Conservation (phyloP, 2,113 vertebrate genomes). For the Mugil cephalus region DNA sequence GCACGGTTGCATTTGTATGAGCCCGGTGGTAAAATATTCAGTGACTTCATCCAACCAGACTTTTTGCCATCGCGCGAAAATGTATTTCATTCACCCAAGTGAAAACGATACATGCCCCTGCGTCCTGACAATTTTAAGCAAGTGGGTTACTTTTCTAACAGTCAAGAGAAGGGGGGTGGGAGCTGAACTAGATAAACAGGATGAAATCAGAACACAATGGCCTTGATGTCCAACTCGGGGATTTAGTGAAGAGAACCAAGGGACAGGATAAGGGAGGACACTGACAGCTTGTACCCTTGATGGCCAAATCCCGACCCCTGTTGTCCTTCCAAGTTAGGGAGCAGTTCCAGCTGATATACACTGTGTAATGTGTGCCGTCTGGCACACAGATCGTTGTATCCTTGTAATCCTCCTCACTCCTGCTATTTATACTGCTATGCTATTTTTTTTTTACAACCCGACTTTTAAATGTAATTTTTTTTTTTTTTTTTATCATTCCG, state of each 20-base stretch:
- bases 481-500: constrained; percentile 5
- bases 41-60: constrained; percentile 9
- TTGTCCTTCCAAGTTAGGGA: constrained; percentile 82
- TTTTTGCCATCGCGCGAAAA: background rate
- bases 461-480: constrained; percentile 18
- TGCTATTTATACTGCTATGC: constrained; percentile 21
- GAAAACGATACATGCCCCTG: background rate
- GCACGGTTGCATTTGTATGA: constrained; percentile 29
- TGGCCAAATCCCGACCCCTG: constrained; percentile 82
- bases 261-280: constrained; percentile 71
- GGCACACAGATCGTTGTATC: constrained; percentile 36
- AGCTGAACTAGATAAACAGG: constrained; percentile 72
- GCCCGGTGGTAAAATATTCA: constrained; percentile 29
- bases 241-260: constrained; percentile 71
- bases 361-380: constrained; percentile 59
- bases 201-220: constrained; percentile 76
- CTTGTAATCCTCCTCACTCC: constrained; percentile 29
- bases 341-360: constrained; percentile 75
- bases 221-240: constrained; percentile 77
- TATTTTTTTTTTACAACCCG: constrained; percentile 17
- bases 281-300: constrained; percentile 83
- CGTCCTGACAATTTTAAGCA: constrained; percentile 14
- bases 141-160: constrained; percentile 31
- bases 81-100: background rate
- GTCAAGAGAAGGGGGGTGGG: constrained; percentile 8